A percentile compares a stretch with the other conserved stretches of the same genome.
These are phyloP conservation scores for Cavia aperea DNA, from an alignment of 2,113 vertebrate genomes.

Conservation along the genomic window DNA sequence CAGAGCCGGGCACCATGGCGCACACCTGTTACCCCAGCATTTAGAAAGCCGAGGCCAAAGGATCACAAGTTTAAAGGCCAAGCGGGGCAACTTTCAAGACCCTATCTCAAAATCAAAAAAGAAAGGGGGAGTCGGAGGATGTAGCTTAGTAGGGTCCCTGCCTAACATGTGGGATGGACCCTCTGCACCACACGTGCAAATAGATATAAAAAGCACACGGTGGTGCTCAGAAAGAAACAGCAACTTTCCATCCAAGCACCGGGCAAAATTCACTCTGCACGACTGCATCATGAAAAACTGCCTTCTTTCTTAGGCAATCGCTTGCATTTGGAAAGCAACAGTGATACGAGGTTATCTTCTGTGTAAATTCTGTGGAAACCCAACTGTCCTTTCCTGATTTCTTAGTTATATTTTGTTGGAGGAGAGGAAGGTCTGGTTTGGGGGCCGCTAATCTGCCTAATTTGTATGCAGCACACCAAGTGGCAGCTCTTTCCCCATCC, in stretches of 20 bases:
- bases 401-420: background rate
- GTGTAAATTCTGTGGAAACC: background rate
- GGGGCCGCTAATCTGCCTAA: background rate
- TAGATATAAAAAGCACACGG: background rate
- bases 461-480: background rate
- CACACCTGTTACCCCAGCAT: background rate
- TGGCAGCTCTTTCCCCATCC: background rate
- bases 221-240: background rate
- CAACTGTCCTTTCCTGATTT: background rate
- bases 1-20: background rate
- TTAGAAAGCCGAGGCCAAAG: background rate
- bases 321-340: background rate
- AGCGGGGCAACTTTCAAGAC: background rate
- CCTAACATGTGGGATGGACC: background rate
- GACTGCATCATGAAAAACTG: background rate
- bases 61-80: background rate
- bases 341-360: background rate
- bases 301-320: background rate
- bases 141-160: background rate
- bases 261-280: background rate
- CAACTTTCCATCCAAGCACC: background rate
- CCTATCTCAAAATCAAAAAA: background rate
- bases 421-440: background rate
- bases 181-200: background rate
- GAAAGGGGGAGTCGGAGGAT: background rate